These are phyloP conservation scores for Reticulitermes speratus DNA, from an alignment of 1,140 invertebrate genomes.

Conservation along the genomic window DNA sequence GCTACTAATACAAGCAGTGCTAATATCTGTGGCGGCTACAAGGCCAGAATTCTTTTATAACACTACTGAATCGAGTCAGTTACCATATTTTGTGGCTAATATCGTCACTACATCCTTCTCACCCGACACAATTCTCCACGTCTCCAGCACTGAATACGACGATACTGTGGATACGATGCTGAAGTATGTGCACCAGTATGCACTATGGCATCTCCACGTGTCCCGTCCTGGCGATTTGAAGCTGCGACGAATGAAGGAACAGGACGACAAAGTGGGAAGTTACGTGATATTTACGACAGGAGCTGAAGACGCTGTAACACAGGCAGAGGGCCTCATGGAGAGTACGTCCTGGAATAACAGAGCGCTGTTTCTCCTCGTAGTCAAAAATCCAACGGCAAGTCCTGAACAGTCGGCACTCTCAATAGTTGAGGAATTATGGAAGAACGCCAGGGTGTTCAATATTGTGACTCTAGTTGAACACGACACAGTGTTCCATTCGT, in stretches of 20 bases:
- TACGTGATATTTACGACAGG: background rate
- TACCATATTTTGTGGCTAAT: no score
- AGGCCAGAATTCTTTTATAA: no score
- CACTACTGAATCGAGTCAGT: no score
- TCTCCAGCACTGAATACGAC: background rate
- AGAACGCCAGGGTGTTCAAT: background rate
- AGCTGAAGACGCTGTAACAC: background rate
- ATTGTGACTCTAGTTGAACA: background rate
- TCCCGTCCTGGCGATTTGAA: background rate
- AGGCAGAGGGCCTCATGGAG: background rate
- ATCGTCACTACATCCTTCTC: no score
- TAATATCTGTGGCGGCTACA: no score
- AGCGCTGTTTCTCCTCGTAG: background rate
- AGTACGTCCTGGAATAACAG: background rate
- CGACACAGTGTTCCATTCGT: background rate
- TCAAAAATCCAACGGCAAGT: background rate
- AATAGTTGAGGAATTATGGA: background rate
- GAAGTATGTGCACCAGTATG: background rate
- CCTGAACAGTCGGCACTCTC: background rate
- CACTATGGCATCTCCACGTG: background rate
- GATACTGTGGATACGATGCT: background rate
- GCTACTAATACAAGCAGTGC: no score
- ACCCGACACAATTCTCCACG: background rate
- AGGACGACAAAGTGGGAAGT: background rate
- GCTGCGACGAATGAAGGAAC: no score